Percentiles rank a stretch among this genome's conserved stretches.
phyloP scores from a whole-genome alignment of 2,888 invertebrate species.

The Eilema griseolum region DNA sequence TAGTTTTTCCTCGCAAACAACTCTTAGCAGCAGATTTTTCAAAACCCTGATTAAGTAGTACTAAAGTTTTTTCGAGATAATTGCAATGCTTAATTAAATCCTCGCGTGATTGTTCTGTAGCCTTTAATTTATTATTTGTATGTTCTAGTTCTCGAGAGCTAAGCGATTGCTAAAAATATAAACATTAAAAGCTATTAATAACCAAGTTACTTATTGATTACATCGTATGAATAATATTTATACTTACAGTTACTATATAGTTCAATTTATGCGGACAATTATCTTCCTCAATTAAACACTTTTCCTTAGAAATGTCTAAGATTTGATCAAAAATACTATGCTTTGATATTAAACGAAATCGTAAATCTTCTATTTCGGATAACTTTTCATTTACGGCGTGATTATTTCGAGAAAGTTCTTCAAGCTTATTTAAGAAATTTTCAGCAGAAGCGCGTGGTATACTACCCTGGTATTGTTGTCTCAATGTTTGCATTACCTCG shows the following conservation, averaged over 20 bases:
- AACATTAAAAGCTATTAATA: background rate
- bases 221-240: background rate
- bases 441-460: slow-evolving; percentile 74
- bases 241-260: slow-evolving; percentile 66
- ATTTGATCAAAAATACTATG: slow-evolving; percentile 77
- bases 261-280: slow-evolving; percentile 74
- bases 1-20: slow-evolving; percentile 25
- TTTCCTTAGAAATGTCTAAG: slow-evolving; percentile 67
- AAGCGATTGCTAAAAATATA: slow-evolving; percentile 66
- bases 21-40: slow-evolving; percentile 48
- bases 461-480: slow-evolving; percentile 79
- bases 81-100: slow-evolving; percentile 68
- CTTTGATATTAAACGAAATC: slow-evolving; percentile 70
- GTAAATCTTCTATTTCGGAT: slow-evolving; percentile 75
- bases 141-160: slow-evolving; percentile 69
- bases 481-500: slow-evolving; percentile 72
- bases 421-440: slow-evolving; percentile 69
- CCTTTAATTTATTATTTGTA: slow-evolving; percentile 65
- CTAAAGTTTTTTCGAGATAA: slow-evolving; percentile 70
- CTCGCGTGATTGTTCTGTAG: slow-evolving; percentile 66
- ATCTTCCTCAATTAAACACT: slow-evolving; percentile 69
- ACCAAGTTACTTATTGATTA: background rate
- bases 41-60: slow-evolving; percentile 74
- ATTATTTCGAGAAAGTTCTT: slow-evolving; percentile 69
- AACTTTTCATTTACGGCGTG: slow-evolving; percentile 68